Percentiles rank a stretch among this genome's conserved stretches.
These are phyloP conservation scores for Spea multiplicata DNA, from an alignment of 2,113 vertebrate genomes.

Conservation along the genomic window DNA sequence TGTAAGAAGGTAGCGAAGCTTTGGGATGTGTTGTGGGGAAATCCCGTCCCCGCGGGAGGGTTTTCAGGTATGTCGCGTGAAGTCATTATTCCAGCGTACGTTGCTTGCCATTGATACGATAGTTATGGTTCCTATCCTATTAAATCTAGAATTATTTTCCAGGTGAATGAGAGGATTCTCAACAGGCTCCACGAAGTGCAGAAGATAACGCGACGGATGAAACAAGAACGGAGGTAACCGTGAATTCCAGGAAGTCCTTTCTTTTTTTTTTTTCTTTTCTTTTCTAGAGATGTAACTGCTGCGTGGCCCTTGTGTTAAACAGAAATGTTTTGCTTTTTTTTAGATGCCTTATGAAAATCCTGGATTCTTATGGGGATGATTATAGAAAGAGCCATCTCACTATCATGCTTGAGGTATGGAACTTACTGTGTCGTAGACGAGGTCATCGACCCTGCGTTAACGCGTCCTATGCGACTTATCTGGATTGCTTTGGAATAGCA, in stretches of 20 bases:
- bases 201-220: conserved; percentile 76
- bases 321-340: background rate
- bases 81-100: too few relatives aligned
- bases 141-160: background rate
- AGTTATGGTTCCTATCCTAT: too few relatives aligned
- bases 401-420: conserved; percentile 76
- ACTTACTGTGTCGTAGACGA: background rate
- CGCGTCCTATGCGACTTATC: too few relatives aligned
- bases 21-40: too few relatives aligned
- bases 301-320: background rate
- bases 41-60: too few relatives aligned
- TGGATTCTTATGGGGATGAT: conserved; percentile 82
- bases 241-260: conserved; percentile 9
- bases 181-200: conserved; percentile 84
- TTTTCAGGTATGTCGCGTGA: too few relatives aligned
- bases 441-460: too few relatives aligned
- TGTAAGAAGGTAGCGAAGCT: too few relatives aligned
- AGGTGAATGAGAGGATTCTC: conserved; percentile 85
- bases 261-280: background rate
- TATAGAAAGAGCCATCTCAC: conserved; percentile 81
- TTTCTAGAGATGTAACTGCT: background rate
- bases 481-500: too few relatives aligned
- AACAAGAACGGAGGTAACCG: conserved; percentile 78
- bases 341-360: conserved; percentile 86
- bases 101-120: too few relatives aligned